Evolutionary conservation across 2,797 vertebrate species (phyloP), one percentile per base, ranked within the genome.

Genomic region (Pangasius sanitwongsei): DNA sequence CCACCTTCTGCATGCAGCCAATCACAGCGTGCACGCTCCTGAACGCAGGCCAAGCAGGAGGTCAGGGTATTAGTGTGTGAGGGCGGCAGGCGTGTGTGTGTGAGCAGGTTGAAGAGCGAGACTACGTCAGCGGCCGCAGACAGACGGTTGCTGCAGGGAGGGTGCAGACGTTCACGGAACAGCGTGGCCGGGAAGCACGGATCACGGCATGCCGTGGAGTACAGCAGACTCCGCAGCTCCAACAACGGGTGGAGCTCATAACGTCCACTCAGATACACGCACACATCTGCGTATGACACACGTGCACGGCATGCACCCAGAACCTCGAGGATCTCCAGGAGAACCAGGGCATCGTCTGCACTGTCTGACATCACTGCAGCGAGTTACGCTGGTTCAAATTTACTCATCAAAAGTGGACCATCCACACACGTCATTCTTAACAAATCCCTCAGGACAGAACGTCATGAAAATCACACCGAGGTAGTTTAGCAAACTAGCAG

Each of bases 51-150:
- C 74, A 97, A 93, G 92, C 95, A 96, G 6, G 96, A 95, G 72
- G 97, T 97, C 0, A 96, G 94, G 12, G 96, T 96, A 81, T 97
- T 97, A 5, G 83, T 55, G 67, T 82, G 85, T 75, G 89, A 70
- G 83, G 91, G 90, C 23, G 89, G 93, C 7, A 97, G 97, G 12
- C 97, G 97, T 0, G 97, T 98, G 97, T 98, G 98, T 89, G 98
- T 98, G 92, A 98, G 97, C 78, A 99, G 97, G 95, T 98, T 99
- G 94, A 99, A 99, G 91, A 99, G 99, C 0, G 99, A 98, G 90
- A 99, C 98, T 1, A 99, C 98, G 92, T 99, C 99, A 0, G 98
- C 99, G 0, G 99, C 98, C 80, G 91, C 98, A 96, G 95, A 99
- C 96, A 93, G 99, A 97, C 93, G 97, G 97, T n/a, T 98, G 96